A percentile compares a stretch with the other conserved stretches of the same genome.
These are phyloP conservation scores for Meloidogyne floridensis DNA, from an alignment of 1,140 invertebrate genomes.

Conservation along the genomic window DNA sequence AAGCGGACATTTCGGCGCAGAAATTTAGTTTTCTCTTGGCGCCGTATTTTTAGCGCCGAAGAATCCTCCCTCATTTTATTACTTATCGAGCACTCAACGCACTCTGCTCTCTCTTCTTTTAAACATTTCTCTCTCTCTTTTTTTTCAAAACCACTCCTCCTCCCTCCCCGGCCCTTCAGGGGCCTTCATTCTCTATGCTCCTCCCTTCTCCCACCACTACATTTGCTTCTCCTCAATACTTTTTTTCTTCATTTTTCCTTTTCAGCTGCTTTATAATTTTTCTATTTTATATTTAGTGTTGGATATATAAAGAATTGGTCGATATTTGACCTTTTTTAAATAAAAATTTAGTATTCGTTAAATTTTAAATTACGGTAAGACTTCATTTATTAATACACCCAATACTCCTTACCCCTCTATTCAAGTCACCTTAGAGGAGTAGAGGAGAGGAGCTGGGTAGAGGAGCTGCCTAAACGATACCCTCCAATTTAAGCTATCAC, in stretches of 20 bases:
- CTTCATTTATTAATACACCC: too few relatives aligned
- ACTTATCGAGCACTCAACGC: not conserved
- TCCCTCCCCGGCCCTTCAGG: not conserved
- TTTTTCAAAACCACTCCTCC: not conserved
- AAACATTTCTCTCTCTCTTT: not conserved
- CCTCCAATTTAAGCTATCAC: too few relatives aligned
- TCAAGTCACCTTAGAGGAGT: too few relatives aligned
- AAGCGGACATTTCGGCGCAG: not conserved
- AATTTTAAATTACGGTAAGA: too few relatives aligned
- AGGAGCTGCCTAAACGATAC: too few relatives aligned
- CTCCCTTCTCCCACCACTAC: not conserved
- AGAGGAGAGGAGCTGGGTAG: too few relatives aligned
- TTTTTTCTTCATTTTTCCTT: not conserved
- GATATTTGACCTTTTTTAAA: conserved; percentile 6
- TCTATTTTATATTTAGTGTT: not conserved
- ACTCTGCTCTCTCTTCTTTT: not conserved
- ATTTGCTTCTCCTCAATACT: not conserved
- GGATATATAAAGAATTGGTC: not conserved
- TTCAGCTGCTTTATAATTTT: not conserved
- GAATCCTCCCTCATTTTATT: not conserved
- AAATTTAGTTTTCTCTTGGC: not conserved
- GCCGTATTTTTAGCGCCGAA: not conserved
- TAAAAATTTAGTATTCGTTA: not conserved
- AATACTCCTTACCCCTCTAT: too few relatives aligned
- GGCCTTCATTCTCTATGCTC: not conserved